These are phyloP conservation scores for Callithrix jacchus DNA, from an alignment of 2,113 vertebrate genomes.

Conservation along the genomic window DNA sequence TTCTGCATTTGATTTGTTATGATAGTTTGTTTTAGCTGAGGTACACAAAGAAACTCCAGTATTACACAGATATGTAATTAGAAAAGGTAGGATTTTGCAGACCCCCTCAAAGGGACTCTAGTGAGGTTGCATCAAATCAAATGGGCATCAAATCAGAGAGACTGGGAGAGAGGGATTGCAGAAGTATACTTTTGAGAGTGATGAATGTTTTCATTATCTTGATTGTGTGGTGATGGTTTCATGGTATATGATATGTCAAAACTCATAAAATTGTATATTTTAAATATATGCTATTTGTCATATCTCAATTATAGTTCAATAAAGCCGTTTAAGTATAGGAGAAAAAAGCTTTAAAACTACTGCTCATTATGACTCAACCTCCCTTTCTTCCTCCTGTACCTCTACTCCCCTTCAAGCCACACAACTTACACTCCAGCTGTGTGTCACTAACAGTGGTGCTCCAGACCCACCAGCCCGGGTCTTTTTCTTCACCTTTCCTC, in stretches of 20 bases:
- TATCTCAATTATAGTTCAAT: neutral
- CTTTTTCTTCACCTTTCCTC: neutral
- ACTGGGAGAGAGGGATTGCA: neutral
- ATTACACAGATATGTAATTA: neutral
- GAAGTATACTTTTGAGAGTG: neutral
- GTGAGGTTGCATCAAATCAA: neutral
- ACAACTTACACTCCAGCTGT: neutral
- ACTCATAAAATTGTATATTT: neutral
- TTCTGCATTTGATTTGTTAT: neutral
- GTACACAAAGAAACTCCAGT: neutral
- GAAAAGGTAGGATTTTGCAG: neutral
- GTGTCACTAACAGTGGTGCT: neutral
- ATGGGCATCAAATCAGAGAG: neutral
- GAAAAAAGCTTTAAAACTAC: neutral
- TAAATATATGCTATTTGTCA: neutral
- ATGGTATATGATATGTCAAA: neutral
- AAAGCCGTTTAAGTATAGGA: neutral
- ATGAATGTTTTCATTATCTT: neutral
- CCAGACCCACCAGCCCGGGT: too few species aligned
- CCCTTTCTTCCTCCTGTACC: neutral
- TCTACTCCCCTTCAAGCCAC: neutral
- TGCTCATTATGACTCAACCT: neutral
- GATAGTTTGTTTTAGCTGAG: neutral
- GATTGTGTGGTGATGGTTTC: neutral
- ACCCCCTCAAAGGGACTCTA: neutral